phyloP scores from a whole-genome alignment of 1,140 invertebrate species.

The Ditylenchus dipsaci region DNA sequence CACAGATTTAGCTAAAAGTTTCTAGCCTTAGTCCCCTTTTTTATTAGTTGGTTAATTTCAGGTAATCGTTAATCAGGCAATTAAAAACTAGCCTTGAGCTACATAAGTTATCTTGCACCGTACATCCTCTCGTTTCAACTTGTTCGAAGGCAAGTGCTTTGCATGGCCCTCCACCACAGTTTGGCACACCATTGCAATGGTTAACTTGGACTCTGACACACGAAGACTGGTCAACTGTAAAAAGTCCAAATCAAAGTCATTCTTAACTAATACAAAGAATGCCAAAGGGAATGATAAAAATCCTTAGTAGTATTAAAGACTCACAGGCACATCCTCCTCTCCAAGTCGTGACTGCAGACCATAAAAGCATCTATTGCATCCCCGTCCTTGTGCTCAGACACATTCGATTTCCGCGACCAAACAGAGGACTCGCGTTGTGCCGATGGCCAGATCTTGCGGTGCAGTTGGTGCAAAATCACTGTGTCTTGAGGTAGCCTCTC shows the following conservation, averaged over 20 bases:
- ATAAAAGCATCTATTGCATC: constrained; percentile 72
- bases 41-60: too few species aligned
- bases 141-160: background rate
- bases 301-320: too few species aligned
- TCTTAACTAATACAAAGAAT: constrained; percentile 34
- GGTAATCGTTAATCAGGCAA: too few species aligned
- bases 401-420: constrained; percentile 79
- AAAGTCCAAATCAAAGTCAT: constrained; percentile 31
- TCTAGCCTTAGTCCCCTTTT: too few species aligned
- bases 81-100: constrained; percentile 74
- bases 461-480: constrained; percentile 83
- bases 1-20: too few species aligned
- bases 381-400: constrained; percentile 18
- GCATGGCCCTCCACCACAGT: constrained; percentile 73
- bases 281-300: too few species aligned
- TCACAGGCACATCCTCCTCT: constrained; percentile 75
- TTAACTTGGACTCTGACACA: constrained; percentile 86
- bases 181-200: constrained; percentile 91
- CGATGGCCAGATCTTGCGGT: constrained; percentile 98
- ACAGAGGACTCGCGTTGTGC: constrained; percentile 94
- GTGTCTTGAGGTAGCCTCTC: constrained; percentile 87
- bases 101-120: constrained; percentile 97
- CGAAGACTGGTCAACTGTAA: constrained; percentile 65
- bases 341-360: constrained; percentile 90
- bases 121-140: constrained; percentile 75